Conservation (phyloP, 2,113 vertebrate species). For the Triplophysa siluroides region DNA sequence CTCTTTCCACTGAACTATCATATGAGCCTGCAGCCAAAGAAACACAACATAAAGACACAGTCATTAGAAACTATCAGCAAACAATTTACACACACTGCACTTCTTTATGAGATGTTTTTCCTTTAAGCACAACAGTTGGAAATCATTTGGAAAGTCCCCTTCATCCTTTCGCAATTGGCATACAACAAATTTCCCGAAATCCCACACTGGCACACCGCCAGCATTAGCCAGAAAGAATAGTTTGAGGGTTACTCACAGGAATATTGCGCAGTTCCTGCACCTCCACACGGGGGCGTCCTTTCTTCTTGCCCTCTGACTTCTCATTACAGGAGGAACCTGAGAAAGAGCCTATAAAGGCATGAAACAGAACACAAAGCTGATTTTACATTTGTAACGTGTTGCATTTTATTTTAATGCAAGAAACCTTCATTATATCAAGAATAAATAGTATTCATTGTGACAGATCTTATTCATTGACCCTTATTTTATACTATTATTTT, state of each 20-base stretch:
- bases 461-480: no score
- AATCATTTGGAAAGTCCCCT: slow-evolving; percentile 40
- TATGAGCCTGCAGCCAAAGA: slow-evolving; percentile 74
- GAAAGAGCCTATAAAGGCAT: slow-evolving; percentile 31
- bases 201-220: slow-evolving; percentile 1
- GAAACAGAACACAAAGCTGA: not conserved
- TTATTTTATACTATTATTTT: no score
- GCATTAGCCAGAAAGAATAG: not conserved
- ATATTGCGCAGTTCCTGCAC: slow-evolving; percentile 90
- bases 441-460: no score
- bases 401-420: not conserved
- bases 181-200: slow-evolving; percentile 1
- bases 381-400: not conserved
- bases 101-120: not conserved
- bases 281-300: slow-evolving; percentile 87
- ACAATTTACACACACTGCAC: not conserved
- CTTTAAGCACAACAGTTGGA: slow-evolving; percentile 33
- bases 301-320: slow-evolving; percentile 86
- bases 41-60: slow-evolving; percentile 14
- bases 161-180: no score
- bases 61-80: slow-evolving; percentile 25
- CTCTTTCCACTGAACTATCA: slow-evolving; percentile 96
- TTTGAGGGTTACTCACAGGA: slow-evolving; percentile 81
- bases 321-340: slow-evolving; percentile 81
- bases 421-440: no score